These are phyloP conservation scores for Plutomurus gul DNA, from an alignment of 1,140 invertebrate genomes.

Conservation along the genomic window DNA sequence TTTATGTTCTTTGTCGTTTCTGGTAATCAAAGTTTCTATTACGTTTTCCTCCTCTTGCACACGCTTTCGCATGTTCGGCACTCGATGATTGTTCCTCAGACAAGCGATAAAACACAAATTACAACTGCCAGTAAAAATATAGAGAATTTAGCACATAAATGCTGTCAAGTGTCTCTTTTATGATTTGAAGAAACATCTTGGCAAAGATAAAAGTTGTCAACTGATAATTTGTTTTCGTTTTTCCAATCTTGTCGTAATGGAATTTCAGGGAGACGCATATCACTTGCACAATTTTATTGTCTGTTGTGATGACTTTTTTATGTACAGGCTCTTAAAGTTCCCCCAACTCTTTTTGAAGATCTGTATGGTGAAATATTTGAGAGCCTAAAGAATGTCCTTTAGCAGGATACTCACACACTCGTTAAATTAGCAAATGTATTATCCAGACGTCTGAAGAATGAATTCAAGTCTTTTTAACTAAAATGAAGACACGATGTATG, in stretches of 20 bases:
- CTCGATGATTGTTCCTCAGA: not conserved
- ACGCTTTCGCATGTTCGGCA: not conserved
- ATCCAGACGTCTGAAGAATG: too few species aligned
- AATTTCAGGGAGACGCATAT: not conserved
- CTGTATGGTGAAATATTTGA: too few species aligned
- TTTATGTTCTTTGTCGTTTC: not conserved
- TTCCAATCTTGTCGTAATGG: too few species aligned
- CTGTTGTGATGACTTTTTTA: too few species aligned
- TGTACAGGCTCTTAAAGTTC: too few species aligned
- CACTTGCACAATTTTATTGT: not conserved
- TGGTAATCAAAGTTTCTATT: slow-evolving; percentile 17
- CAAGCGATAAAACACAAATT: not conserved
- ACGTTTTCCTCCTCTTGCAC: not conserved
- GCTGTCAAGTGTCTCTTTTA: not conserved
- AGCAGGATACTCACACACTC: too few species aligned
- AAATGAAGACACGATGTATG: too few species aligned
- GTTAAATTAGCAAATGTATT: too few species aligned
- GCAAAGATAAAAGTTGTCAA: not conserved
- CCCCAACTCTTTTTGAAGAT: too few species aligned
- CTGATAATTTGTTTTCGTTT: not conserved
- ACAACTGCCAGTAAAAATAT: not conserved
- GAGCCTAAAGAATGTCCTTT: too few species aligned
- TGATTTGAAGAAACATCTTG: not conserved
- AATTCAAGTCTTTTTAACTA: too few species aligned
- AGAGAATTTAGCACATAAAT: not conserved